Conservation (phyloP, 2,113 vertebrate species). For the Furnarius figulus region DNA sequence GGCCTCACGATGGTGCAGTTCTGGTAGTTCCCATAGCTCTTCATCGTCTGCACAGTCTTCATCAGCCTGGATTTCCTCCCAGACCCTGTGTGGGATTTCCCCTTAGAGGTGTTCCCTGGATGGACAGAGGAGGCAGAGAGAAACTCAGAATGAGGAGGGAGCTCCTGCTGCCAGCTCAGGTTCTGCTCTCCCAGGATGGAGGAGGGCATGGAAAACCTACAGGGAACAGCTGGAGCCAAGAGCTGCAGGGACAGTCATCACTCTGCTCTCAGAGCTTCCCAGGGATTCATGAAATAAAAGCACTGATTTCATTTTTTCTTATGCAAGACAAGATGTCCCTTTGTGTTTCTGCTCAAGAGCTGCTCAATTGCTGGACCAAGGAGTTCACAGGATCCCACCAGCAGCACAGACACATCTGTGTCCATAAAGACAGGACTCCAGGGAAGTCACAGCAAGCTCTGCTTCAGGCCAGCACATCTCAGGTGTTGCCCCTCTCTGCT, state of each 20-base stretch:
- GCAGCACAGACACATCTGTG: neutral
- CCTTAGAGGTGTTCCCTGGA: slow-evolving; percentile 59
- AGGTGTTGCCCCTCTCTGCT: neutral
- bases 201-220: neutral
- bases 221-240: neutral
- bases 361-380: rapidly evolving
- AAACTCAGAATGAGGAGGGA: neutral
- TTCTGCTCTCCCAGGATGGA: neutral
- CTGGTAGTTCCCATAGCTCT: slow-evolving; percentile 87
- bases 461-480: neutral
- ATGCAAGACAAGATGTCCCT: neutral
- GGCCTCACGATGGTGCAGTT: slow-evolving; percentile 88
- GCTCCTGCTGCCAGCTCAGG: rapidly evolving
- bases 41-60: slow-evolving; percentile 80
- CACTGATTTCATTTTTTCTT: neutral
- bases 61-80: slow-evolving; percentile 85
- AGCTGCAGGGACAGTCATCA: neutral
- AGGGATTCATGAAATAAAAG: neutral
- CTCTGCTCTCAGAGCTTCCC: neutral
- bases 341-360: neutral
- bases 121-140: neutral
- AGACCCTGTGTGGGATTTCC: slow-evolving; percentile 63
- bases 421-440: rapidly evolving
- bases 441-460: neutral
- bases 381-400: neutral